These are phyloP conservation scores for Vollenhovia emeryi DNA, from an alignment of 1,140 invertebrate genomes.

Conservation along the genomic window DNA sequence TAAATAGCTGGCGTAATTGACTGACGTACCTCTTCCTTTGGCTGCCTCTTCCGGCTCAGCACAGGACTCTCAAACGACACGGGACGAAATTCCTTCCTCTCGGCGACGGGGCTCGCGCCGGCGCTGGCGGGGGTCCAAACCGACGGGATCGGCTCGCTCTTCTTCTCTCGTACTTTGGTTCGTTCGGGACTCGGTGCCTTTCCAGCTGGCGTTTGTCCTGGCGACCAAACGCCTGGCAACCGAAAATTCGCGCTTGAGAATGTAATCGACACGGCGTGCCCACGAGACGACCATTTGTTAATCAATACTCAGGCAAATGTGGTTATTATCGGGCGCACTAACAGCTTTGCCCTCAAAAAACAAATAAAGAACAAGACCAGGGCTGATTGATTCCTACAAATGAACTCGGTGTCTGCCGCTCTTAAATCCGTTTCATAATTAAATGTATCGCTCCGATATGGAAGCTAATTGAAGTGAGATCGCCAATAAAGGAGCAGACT, in stretches of 20 bases:
- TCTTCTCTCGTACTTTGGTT: slow-evolving; percentile 78
- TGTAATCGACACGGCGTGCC: neutral
- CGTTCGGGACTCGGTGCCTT: slow-evolving; percentile 85
- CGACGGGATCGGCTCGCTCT: slow-evolving; percentile 87
- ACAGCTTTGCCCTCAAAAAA: neutral
- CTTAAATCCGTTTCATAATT: neutral
- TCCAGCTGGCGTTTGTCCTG: slow-evolving; percentile 82
- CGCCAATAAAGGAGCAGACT: neutral
- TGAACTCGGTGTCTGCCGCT: neutral
- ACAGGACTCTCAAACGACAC: slow-evolving; percentile 91
- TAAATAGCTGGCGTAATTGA: slow-evolving; percentile 2
- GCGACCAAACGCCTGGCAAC: slow-evolving; percentile 85
- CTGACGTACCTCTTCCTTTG: slow-evolving; percentile 70
- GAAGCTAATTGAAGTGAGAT: slow-evolving; percentile 25
- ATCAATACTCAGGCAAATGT: slow-evolving; percentile 8
- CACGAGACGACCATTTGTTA: neutral
- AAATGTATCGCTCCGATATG: neutral
- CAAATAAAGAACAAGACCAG: neutral
- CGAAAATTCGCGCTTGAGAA: slow-evolving; percentile 50
- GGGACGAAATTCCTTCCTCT: slow-evolving; percentile 90
- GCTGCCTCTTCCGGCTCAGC: slow-evolving; percentile 85
- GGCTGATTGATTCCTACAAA: neutral
- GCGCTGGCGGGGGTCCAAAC: slow-evolving; percentile 91
- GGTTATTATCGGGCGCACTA: neutral
- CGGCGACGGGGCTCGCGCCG: slow-evolving; percentile 87